Conservation (phyloP, 1,140 invertebrate genomes). For the Tetramorium parvispinum region DNA sequence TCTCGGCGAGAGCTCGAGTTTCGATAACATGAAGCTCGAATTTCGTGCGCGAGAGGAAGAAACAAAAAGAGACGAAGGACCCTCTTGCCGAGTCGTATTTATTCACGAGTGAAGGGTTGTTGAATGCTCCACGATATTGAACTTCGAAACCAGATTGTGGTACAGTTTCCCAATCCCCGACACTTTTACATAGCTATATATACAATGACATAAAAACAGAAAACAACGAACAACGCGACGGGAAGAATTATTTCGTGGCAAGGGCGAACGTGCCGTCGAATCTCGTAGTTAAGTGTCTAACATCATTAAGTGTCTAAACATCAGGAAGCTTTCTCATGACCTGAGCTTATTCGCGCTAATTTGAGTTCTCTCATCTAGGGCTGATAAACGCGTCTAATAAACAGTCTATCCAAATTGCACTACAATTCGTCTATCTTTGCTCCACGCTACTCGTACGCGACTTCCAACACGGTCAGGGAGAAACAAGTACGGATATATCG, state of each 20-base stretch:
- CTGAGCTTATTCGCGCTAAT: conserved; percentile 44
- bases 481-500: conserved; percentile 2
- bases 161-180: background rate
- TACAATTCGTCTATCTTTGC: background rate
- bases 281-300: conserved; percentile 33
- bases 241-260: conserved; percentile 27
- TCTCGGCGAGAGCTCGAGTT: conserved; percentile 3
- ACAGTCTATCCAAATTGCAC: conserved; percentile 14
- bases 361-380: conserved; percentile 27
- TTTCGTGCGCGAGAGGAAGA: background rate
- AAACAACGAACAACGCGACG: conserved; percentile 5
- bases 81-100: background rate
- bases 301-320: conserved; percentile 3
- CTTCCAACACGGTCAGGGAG: conserved; percentile 1
- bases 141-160: background rate
- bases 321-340: conserved; percentile 46
- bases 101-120: background rate
- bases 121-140: background rate
- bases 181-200: background rate
- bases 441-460: background rate
- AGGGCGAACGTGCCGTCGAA: background rate
- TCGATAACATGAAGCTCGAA: too few species aligned
- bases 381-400: conserved; percentile 24
- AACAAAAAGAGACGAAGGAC: background rate
- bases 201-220: conserved; percentile 14